Evolutionary conservation across 2,797 vertebrate genomes (phyloP), one percentile per base, ranked within the genome.

Genomic region (Chrysolophus pictus): DNA sequence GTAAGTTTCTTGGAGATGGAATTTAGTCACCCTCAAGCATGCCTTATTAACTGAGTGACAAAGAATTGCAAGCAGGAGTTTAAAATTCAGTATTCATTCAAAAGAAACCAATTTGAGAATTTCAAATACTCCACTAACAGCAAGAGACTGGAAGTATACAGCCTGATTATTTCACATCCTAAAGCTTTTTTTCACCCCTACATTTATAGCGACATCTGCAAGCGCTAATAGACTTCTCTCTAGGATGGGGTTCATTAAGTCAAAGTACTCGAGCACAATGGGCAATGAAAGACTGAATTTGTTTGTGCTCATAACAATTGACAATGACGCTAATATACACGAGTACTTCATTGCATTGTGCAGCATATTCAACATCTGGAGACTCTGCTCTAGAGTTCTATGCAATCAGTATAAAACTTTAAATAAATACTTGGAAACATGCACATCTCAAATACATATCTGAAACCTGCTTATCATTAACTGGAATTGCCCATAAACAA

Each of bases 221-320:
- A 95, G 94, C 29, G 55, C 73, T 97, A 97, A 97, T 91, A 84
- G 91, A 97, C 67, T 95, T 97, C 88, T 95, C 91, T 97, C 86
- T 60, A 89, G 79, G 87, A 96, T 93, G 84, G 71, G 81, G 87
- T 97, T 97, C 95, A 97, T 97, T 97, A 97, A 97, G 95, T 95
- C 96, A 97, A 97, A 97, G 93, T 95, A 93, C 91, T 95, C 72
- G 70, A 96, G 92, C 90, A 96, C 97, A 97, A 97, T 95, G 94
- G 86, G 93, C 95, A 97, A 92, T 95, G 96, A 97, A 97, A 97
- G 94, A 96, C 76, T 75, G 90, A 92, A 96, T 97, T 95, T 97
- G 93, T 90, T 95, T 75, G 59, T 67, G 81, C 82, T 95, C 93
- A 79, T 96, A 96, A 97, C 92, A 96, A 95, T 94, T 96, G 95